phyloP scores from a whole-genome alignment of 2,797 vertebrate species.

The Melopsittacus undulatus region DNA sequence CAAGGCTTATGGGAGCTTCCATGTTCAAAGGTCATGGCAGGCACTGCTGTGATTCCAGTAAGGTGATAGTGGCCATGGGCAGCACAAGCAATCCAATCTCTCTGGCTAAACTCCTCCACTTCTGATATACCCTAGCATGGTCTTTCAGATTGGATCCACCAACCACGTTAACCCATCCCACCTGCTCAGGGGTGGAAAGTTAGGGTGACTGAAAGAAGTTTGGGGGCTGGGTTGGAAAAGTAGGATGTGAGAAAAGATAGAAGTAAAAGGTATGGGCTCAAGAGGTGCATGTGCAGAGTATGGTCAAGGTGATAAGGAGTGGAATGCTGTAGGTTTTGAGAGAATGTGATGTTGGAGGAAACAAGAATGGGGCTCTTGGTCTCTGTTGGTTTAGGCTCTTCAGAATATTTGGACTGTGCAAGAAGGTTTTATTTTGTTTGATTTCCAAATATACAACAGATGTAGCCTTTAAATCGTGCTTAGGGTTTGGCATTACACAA shows the following conservation, averaged over 20 bases:
- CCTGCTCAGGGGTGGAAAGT: neutral
- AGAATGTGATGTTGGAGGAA: neutral
- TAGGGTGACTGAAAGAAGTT: neutral
- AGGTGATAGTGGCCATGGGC: rapidly evolving
- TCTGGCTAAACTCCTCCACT: neutral
- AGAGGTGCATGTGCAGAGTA: neutral
- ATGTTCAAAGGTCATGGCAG: neutral
- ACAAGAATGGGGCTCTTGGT: neutral
- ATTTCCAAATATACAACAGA: neutral
- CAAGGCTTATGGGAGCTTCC: neutral
- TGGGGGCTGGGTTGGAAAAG: neutral
- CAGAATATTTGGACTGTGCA: neutral
- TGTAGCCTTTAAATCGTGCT: neutral
- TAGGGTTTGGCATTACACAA: neutral
- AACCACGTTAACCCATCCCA: neutral
- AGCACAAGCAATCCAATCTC: neutral
- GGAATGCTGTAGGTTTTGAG: neutral
- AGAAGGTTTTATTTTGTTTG: neutral
- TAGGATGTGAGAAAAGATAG: neutral
- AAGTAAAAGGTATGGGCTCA: neutral
- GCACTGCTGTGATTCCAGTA: neutral
- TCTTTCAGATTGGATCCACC: neutral
- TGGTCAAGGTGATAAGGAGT: too few species aligned
- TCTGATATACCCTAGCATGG: rapidly evolving
- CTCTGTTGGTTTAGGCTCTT: neutral